Conservation (phyloP, 2,113 vertebrate species). For the Eublepharis macularius region DNA sequence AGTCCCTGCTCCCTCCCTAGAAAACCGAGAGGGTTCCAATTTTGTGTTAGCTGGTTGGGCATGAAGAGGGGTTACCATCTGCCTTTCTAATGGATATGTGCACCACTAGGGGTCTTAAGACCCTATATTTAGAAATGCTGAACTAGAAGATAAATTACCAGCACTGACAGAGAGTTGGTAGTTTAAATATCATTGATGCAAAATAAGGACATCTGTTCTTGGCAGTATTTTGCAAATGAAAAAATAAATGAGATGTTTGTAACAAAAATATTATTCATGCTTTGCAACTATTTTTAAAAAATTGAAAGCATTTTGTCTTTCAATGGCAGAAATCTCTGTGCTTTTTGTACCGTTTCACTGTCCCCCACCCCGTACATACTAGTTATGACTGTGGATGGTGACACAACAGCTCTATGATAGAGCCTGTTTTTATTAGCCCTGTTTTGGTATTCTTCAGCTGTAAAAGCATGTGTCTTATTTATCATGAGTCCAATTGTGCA, state of each 20-base stretch:
- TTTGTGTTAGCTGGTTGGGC: no score
- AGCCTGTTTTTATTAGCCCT: background rate
- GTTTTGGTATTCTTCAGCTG: background rate
- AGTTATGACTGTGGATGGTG: background rate
- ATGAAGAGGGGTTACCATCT: no score
- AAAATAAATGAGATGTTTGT: constrained; percentile 4
- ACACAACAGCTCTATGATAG: background rate
- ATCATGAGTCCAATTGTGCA: constrained; percentile 1
- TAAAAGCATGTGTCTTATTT: constrained; percentile 15
- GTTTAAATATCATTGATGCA: background rate
- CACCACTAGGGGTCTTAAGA: no score
- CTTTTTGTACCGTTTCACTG: background rate
- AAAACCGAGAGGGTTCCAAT: no score
- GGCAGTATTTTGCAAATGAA: background rate
- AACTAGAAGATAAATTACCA: background rate
- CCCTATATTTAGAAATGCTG: no score
- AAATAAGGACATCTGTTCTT: background rate
- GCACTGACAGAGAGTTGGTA: background rate
- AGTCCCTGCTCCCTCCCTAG: no score
- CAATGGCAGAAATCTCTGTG: constrained; percentile 32
- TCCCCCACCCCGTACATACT: background rate
- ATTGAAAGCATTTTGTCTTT: constrained; percentile 29
- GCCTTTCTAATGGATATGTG: no score
- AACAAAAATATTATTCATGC: constrained; percentile 25
- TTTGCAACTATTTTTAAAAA: constrained; percentile 33